Percentiles rank a stretch among this genome's conserved stretches.
These are phyloP conservation scores for Bombus consobrinus DNA, from an alignment of 1,140 invertebrate genomes.

Conservation along the genomic window DNA sequence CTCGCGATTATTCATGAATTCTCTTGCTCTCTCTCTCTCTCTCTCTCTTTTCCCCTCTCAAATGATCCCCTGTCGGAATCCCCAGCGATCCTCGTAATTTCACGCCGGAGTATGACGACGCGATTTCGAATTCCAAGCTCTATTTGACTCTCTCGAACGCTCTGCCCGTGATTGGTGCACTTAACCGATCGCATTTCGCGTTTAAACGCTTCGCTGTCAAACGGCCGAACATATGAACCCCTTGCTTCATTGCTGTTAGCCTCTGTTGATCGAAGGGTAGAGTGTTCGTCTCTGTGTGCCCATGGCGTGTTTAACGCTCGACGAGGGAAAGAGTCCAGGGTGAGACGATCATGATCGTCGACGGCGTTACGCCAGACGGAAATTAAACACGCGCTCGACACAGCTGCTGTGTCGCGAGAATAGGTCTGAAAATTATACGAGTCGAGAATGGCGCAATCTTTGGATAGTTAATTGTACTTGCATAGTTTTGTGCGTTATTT, in stretches of 20 bases:
- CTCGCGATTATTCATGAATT: background rate
- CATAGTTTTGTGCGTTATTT: background rate
- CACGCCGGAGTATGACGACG: constrained; percentile 23
- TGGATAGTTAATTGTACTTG: background rate
- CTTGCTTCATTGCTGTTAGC: constrained; percentile 11
- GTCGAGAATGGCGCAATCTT: background rate
- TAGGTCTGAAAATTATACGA: background rate
- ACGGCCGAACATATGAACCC: constrained; percentile 47
- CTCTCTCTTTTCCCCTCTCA: background rate
- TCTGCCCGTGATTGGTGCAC: constrained; percentile 62
- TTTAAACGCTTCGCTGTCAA: constrained; percentile 67
- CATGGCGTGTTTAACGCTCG: constrained; percentile 50
- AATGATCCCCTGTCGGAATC: background rate
- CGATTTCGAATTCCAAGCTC: constrained; percentile 49
- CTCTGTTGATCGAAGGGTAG: constrained; percentile 48
- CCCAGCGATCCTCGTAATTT: constrained; percentile 36
- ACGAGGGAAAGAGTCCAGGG: constrained; percentile 35
- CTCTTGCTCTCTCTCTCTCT: background rate
- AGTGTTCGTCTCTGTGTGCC: constrained; percentile 35
- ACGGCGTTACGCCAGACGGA: constrained; percentile 32
- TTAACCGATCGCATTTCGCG: constrained; percentile 66
- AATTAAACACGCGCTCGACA: constrained; percentile 24
- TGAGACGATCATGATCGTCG: constrained; percentile 10
- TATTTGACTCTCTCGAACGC: constrained; percentile 51
- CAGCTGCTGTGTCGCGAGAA: background rate